Evolutionary conservation across 2,113 vertebrate genomes (phyloP).

Genomic region (Ivindomyrus marchei): DNA sequence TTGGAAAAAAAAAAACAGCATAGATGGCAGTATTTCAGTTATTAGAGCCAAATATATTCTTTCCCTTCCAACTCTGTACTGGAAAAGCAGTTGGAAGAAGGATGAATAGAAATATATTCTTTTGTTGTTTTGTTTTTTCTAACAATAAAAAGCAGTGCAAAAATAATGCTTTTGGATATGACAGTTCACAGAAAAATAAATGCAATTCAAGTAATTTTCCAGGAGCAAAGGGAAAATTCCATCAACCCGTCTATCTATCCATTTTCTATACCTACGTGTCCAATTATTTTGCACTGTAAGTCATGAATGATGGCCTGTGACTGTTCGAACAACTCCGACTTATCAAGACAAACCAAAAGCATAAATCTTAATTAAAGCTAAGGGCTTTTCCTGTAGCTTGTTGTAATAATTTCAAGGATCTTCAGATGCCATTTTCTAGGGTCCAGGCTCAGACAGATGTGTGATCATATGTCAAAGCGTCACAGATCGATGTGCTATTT

Average conservation of each 20-base stretch:
- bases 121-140: not conserved
- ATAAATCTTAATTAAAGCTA: not conserved
- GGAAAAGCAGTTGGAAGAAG: not conserved
- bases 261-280: not conserved
- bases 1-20: not conserved
- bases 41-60: not conserved
- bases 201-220: not conserved
- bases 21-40: not conserved
- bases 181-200: not conserved
- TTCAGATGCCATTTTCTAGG: not conserved
- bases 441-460: not conserved
- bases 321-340: not conserved
- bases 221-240: not conserved
- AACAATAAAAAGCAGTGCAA: not conserved
- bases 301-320: not conserved
- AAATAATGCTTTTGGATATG: not conserved
- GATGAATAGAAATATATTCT: not conserved
- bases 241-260: not conserved
- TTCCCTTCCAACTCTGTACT: not conserved
- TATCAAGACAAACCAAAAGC: not conserved
- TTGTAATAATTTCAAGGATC: not conserved
- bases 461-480: not conserved
- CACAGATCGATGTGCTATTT: slow-evolving; percentile 8
- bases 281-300: not conserved
- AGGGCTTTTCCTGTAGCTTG: not conserved